These are phyloP conservation scores for Trichoplusia ni DNA, from an alignment of 1,140 invertebrate genomes.

Conservation along the genomic window DNA sequence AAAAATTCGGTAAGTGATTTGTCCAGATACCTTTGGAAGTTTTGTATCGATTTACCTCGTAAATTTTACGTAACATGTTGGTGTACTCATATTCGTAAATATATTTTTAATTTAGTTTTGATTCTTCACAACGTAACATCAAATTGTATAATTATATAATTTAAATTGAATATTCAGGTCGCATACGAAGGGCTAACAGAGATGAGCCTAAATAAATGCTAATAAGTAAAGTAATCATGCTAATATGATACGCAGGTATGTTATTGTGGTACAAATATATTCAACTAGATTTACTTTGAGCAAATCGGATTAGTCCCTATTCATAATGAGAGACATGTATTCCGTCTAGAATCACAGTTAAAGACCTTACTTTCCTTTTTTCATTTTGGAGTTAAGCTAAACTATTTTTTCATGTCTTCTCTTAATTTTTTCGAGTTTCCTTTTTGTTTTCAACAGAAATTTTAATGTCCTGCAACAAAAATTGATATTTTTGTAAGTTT, in stretches of 20 bases:
- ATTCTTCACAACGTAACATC: conserved; percentile 22
- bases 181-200: conserved; percentile 49
- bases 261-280: conserved; percentile 38
- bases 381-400: too few species aligned
- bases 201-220: conserved; percentile 69
- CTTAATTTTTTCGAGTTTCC: too few species aligned
- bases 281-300: too few species aligned
- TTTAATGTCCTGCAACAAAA: too few species aligned
- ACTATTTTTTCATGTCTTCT: too few species aligned
- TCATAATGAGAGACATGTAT: too few species aligned
- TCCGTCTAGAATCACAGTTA: too few species aligned
- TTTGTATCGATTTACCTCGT: neutral
- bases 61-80: neutral
- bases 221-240: conserved; percentile 69
- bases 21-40: conserved; percentile 1
- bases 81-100: neutral
- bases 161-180: conserved; percentile 62
- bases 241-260: conserved; percentile 69
- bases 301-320: neutral
- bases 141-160: too few species aligned
- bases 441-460: too few species aligned
- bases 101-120: neutral
- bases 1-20: conserved; percentile 13
- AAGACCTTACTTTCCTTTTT: too few species aligned
- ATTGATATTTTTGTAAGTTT: too few species aligned